Conservation (phyloP, 2,113 vertebrate species). For the Urocolius indicus region DNA sequence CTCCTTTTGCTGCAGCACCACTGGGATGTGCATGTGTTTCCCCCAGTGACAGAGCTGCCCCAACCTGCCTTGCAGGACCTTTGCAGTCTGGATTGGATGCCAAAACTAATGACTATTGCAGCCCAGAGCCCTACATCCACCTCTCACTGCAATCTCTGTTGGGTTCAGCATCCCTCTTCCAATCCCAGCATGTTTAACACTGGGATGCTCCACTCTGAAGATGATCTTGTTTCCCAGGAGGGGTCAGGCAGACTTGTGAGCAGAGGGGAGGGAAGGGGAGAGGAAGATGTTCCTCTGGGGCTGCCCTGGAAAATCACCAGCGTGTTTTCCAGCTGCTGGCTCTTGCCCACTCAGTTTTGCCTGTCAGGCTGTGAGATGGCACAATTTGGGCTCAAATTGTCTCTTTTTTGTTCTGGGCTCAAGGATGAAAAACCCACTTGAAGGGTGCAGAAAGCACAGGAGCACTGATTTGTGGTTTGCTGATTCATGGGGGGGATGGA, state of each 20-base stretch:
- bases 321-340: neutral
- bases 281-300: neutral
- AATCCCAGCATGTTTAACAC: neutral
- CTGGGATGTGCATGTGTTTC: fast-evolving
- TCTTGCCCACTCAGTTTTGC: neutral
- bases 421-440: neutral
- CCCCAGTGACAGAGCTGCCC: fast-evolving
- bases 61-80: neutral
- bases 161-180: neutral
- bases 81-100: neutral
- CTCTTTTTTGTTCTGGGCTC: neutral
- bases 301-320: neutral
- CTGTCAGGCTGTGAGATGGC: neutral
- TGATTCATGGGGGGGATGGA: neutral
- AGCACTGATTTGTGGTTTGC: neutral
- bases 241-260: neutral
- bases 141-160: neutral
- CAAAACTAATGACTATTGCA: neutral
- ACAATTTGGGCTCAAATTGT: neutral
- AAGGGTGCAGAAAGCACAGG: fast-evolving
- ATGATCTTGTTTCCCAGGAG: neutral
- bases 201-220: neutral
- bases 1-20: neutral
- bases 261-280: neutral
- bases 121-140: fast-evolving